Conservation (phyloP, 2,113 vertebrate species). For the Elanoides forficatus region DNA sequence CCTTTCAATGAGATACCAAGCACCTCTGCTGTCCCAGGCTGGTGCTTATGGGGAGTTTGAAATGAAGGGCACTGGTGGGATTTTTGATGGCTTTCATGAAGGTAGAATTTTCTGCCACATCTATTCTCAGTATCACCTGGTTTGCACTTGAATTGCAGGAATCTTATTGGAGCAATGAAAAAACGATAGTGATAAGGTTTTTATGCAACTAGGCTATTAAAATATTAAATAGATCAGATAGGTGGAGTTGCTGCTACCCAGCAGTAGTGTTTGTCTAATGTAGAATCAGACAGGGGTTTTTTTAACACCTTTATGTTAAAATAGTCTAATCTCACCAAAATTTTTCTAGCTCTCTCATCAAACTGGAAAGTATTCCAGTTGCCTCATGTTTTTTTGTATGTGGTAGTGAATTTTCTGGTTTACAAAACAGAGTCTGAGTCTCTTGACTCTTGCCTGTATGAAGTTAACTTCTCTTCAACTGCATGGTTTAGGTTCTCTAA, state of each 20-base stretch:
- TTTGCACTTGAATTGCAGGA: neutral
- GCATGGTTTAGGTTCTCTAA: neutral
- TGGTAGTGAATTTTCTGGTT: neutral
- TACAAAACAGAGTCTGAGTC: neutral
- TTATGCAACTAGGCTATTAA: neutral
- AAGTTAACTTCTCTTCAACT: neutral
- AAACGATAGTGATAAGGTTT: neutral
- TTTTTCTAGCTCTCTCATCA: neutral
- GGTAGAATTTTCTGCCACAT: neutral
- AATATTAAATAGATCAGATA: neutral
- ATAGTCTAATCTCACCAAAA: neutral
- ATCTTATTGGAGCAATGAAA: neutral
- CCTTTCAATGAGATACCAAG: neutral
- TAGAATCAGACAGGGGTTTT: neutral
- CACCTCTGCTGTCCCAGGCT: neutral
- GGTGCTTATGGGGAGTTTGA: neutral
- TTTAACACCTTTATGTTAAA: neutral
- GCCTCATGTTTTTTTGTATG: neutral
- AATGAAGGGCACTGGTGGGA: neutral
- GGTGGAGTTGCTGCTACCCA: neutral
- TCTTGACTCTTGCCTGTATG: neutral
- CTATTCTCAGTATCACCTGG: neutral
- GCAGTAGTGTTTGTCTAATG: neutral
- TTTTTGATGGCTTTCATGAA: neutral
- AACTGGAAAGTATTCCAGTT: neutral